phyloP scores from a whole-genome alignment of 2,113 vertebrate genomes.

The Colinus virginianus region DNA sequence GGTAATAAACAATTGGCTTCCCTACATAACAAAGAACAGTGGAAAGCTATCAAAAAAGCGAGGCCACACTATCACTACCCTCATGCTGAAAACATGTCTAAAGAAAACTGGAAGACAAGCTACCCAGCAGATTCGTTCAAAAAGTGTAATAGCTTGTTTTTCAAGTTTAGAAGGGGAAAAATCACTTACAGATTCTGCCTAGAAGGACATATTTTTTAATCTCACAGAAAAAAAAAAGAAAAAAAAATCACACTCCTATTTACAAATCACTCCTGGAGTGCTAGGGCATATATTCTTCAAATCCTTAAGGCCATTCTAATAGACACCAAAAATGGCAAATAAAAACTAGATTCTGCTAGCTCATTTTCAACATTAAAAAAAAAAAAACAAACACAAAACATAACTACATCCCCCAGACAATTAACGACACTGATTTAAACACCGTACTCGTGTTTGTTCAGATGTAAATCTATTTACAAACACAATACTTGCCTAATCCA shows the following conservation, averaged over 20 bases:
- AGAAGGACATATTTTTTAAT: not conserved
- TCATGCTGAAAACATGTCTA: not conserved
- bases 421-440: not conserved
- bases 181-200: not conserved
- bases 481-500: slow-evolving; percentile 77
- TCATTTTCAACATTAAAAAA: not conserved
- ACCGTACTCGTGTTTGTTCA: not conserved
- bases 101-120: not conserved
- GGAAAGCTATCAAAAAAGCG: not conserved
- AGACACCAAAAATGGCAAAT: not conserved
- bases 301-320: not conserved
- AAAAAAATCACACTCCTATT: not conserved
- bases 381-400: not conserved
- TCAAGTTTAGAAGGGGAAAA: not conserved
- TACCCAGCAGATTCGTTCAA: not conserved
- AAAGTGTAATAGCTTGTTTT: not conserved
- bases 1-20: not conserved
- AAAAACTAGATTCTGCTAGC: not conserved
- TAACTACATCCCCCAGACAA: not conserved
- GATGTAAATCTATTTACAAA: not conserved
- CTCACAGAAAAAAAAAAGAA: no score
- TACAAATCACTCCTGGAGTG: not conserved
- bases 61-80: not conserved
- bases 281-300: not conserved
- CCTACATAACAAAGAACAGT: fast-evolving